These are phyloP conservation scores for Parauchenoglanis punctatus DNA, from an alignment of 2,797 vertebrate genomes.

Conservation along the genomic window DNA sequence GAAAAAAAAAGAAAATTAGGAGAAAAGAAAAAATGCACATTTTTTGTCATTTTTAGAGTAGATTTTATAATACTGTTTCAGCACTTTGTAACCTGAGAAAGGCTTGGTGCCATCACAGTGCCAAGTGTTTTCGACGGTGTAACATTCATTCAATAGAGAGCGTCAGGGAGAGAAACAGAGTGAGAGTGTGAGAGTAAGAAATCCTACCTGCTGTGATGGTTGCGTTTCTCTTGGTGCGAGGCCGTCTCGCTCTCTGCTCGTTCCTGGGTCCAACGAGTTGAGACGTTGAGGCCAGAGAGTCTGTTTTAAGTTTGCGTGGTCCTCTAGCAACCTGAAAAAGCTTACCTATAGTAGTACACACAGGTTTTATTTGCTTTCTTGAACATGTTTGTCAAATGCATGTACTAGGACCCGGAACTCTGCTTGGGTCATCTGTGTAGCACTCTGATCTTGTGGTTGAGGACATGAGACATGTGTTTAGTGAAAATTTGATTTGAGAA, in stretches of 20 bases:
- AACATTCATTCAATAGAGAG: constrained; percentile 75
- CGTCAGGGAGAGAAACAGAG: constrained; percentile 49
- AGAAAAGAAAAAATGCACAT: constrained; percentile 76
- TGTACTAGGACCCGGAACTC: constrained; percentile 82
- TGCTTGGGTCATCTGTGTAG: constrained; percentile 83
- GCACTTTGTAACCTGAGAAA: constrained; percentile 79
- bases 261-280: constrained; percentile 79
- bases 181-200: constrained; percentile 62
- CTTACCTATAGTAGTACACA: constrained; percentile 63
- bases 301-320: constrained; percentile 36
- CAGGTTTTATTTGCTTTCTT: constrained; percentile 73
- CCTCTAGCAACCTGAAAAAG: constrained; percentile 69
- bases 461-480: constrained; percentile 76
- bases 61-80: constrained; percentile 81
- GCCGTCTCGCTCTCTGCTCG: constrained; percentile 69
- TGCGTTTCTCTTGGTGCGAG: constrained; percentile 63
- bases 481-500: constrained; percentile 77
- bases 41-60: constrained; percentile 75
- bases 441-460: constrained; percentile 88
- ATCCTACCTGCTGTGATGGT: constrained; percentile 49
- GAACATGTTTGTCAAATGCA: constrained; percentile 78
- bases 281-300: constrained; percentile 59
- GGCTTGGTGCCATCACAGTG: constrained; percentile 58
- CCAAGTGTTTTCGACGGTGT: constrained; percentile 59
- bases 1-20: constrained; percentile 8